These are phyloP conservation scores for Pterobdella sp. DNA, from an alignment of 2,888 invertebrate genomes.

Conservation along the genomic window DNA sequence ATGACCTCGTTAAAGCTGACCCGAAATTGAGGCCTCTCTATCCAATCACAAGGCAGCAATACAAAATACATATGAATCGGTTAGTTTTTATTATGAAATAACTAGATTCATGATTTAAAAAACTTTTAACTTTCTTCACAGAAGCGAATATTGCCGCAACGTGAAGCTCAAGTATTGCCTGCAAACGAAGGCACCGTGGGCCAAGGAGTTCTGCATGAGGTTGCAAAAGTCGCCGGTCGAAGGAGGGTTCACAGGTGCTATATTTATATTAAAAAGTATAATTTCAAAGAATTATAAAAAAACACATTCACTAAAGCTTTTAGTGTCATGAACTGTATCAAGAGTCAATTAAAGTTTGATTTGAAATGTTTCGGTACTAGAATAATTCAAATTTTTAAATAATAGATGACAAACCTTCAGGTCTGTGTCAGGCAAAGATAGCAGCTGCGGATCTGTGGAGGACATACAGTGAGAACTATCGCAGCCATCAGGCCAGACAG, in stretches of 20 bases:
- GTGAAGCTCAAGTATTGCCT: slow-evolving; percentile 39
- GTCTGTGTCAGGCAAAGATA: slow-evolving; percentile 39
- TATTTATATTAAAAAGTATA: neutral
- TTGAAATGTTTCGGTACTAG: neutral
- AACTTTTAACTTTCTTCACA: slow-evolving; percentile 19
- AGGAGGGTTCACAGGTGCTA: slow-evolving; percentile 38
- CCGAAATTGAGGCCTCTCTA: slow-evolving; percentile 36
- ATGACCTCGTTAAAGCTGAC: slow-evolving; percentile 37
- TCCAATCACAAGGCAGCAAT: slow-evolving; percentile 36
- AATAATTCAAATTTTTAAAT: neutral
- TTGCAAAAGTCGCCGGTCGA: slow-evolving; percentile 33
- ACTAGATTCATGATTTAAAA: neutral
- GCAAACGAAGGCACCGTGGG: slow-evolving; percentile 36
- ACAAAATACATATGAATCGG: slow-evolving; percentile 41
- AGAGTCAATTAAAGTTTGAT: too few species aligned
- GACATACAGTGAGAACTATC: slow-evolving; percentile 39
- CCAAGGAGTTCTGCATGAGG: slow-evolving; percentile 35
- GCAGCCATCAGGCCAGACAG: slow-evolving; percentile 39
- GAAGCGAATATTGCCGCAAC: slow-evolving; percentile 39
- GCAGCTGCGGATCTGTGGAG: slow-evolving; percentile 40
- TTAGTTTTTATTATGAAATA: slow-evolving; percentile 21
- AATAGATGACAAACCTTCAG: slow-evolving; percentile 23
- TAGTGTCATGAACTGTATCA: too few species aligned
- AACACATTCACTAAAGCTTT: too few species aligned
- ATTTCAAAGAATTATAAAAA: neutral